These are phyloP conservation scores for Drosophila siamana DNA, from an alignment of 2,888 invertebrate genomes.

Conservation along the genomic window DNA sequence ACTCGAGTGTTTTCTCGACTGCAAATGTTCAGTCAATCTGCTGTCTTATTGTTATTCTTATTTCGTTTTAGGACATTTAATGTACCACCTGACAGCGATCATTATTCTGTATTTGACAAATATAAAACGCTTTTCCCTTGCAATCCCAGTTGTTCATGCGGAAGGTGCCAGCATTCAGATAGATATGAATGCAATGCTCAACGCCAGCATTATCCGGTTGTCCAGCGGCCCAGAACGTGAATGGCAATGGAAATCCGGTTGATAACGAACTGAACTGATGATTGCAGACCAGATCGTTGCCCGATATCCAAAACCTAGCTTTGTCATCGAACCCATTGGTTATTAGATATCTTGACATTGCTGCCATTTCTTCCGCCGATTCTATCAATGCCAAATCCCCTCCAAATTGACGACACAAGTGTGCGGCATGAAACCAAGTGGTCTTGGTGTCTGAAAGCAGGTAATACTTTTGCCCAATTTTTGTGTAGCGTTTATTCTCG, in stretches of 20 bases:
- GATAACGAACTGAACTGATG: background rate
- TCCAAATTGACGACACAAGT: conserved; percentile 29
- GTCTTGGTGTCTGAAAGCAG: conserved; percentile 1
- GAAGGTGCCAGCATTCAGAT: background rate
- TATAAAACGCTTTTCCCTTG: background rate
- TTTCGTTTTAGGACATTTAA: background rate
- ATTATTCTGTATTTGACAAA: conserved; percentile 9
- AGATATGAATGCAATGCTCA: conserved; percentile 31
- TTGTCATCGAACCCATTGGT: background rate
- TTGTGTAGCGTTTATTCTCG: background rate
- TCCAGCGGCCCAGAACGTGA: background rate
- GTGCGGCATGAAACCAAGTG: conserved; percentile 18
- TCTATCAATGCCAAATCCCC: conserved; percentile 34
- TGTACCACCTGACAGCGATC: background rate
- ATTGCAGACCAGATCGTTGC: conserved; percentile 13
- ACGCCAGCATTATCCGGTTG: conserved; percentile 33
- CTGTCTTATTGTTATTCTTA: no score
- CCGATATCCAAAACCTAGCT: conserved; percentile 31
- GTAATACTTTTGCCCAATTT: conserved; percentile 20
- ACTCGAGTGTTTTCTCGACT: no score
- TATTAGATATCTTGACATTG: conserved; percentile 11
- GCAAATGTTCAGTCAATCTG: no score
- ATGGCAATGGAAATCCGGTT: conserved; percentile 17
- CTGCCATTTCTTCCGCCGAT: conserved; percentile 8
- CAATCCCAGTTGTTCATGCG: conserved; percentile 36